Base-by-base conservation (phyloP, 64 coral and sea anemone genomes). In the Anthopleura sola region DNA sequence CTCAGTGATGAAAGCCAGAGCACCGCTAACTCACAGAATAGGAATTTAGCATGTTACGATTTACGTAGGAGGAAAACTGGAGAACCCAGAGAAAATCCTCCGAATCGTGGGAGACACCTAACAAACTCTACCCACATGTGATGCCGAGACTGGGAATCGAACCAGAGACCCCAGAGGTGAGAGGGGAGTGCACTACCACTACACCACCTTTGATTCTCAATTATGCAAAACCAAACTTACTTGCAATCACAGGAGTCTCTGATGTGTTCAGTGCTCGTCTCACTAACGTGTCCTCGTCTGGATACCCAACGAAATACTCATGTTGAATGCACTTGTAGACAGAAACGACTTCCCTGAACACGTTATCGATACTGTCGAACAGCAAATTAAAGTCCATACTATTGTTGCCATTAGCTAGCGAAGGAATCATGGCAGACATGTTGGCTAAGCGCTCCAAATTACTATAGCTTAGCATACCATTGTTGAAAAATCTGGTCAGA, bases 191-290 rank as follows among this genome's bases (percentile, higher is more conserved):
- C 1, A 53, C 50, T 13, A 53, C 11, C 50, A 13, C 14, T 53
- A 53, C 50, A 53, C 50, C 7, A 53, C 50, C 50, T 12, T 53
- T 14, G 7, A 53, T 53, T 53, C 50, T 12, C 50, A 53, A 53
- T 53, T 12, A 53, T 12, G 7, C 50, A 53, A 62, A 62, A 26
- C 23, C 58, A 79, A 79, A 96, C 94, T 49, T 90, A 96, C 94
- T 96, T 49, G 94, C 94, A 69, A 96, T 90, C 57, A 86, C 75
- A 36, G 94, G 90, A 7, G 83, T 24, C 14, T 76, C 38, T 34
- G 94, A 90, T 18, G 94, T 87, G 55, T 96, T 90, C 16, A 87
- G 69, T 23, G 94, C 94, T 23, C 94, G 84, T 75, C 84, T 80
- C 12, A 96, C 87, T 40, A 96, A 33, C 0, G 90, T 87, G 9